phyloP scores from a whole-genome alignment of 1,140 invertebrate species.

The Lordiphosa mommai region DNA sequence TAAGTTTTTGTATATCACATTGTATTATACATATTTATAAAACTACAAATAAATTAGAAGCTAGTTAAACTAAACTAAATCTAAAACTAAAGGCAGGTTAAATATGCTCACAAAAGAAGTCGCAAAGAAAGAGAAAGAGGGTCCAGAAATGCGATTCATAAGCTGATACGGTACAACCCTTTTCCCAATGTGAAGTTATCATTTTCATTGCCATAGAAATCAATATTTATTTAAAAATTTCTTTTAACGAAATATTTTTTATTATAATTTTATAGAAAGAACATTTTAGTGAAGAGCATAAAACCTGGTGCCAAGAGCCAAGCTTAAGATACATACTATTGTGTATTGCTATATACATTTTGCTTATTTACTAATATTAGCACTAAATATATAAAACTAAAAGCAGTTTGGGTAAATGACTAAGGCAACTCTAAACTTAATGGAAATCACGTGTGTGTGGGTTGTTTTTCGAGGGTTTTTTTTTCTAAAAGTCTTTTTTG shows the following conservation, averaged over 20 bases:
- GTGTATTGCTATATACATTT: slow-evolving; percentile 45
- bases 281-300: slow-evolving; percentile 45
- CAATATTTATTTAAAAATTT: slow-evolving; percentile 49
- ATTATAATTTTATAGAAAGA: slow-evolving; percentile 13
- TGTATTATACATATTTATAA: slow-evolving; percentile 62
- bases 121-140: too few species aligned
- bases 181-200: slow-evolving; percentile 8
- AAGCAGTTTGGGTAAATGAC: slow-evolving; percentile 9
- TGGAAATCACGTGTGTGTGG: background rate
- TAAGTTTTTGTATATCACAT: slow-evolving; percentile 58
- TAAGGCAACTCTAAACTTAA: slow-evolving; percentile 39
- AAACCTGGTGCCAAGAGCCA: slow-evolving; percentile 28
- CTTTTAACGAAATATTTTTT: slow-evolving; percentile 22
- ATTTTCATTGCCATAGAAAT: slow-evolving; percentile 27
- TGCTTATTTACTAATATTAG: slow-evolving; percentile 13
- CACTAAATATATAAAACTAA: slow-evolving; percentile 20
- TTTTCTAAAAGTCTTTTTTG: slow-evolving; percentile 36
- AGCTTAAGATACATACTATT: slow-evolving; percentile 22
- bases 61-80: slow-evolving; percentile 15
- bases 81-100: background rate
- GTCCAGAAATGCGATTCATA: background rate
- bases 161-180: too few species aligned
- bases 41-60: slow-evolving; percentile 28
- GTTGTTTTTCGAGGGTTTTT: background rate
- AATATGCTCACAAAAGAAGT: too few species aligned